phyloP scores from a whole-genome alignment of 2,113 vertebrate species.

The Amphiprion percula region DNA sequence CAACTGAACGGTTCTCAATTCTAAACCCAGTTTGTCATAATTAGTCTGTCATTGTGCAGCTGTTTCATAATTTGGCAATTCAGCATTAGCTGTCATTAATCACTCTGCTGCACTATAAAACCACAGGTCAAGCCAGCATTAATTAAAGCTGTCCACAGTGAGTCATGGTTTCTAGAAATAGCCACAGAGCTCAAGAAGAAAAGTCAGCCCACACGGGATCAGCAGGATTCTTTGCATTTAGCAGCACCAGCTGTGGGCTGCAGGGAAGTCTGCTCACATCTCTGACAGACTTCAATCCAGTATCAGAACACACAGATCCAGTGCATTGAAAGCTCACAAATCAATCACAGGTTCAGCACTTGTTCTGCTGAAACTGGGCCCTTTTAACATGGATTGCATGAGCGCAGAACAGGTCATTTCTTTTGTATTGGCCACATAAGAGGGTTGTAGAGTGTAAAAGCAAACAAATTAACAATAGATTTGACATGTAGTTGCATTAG shows the following conservation, averaged over 20 bases:
- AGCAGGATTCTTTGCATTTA: not conserved
- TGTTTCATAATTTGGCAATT: conserved; percentile 1
- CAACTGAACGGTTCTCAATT: not conserved
- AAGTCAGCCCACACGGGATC: no score
- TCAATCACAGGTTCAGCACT: no score
- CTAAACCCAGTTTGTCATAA: not conserved
- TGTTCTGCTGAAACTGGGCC: no score
- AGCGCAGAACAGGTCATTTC: no score
- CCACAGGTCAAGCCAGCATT: not conserved
- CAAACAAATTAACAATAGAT: not conserved
- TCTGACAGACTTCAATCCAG: not conserved
- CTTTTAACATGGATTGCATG: no score
- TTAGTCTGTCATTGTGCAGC: not conserved
- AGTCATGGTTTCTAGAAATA: not conserved
- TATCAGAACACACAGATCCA: not conserved
- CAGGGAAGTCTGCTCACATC: not conserved
- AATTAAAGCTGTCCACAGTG: conserved; percentile 3
- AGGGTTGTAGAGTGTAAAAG: not conserved
- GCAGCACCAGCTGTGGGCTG: not conserved
- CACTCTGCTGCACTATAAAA: not conserved
- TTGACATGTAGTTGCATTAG: no score
- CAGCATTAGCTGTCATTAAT: not conserved
- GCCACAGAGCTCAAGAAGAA: not conserved
- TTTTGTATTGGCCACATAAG: not conserved
- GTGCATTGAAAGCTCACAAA: not conserved